These are phyloP conservation scores for Drosophila lutescens DNA, from an alignment of 2,888 invertebrate species.

Conservation along the genomic window DNA sequence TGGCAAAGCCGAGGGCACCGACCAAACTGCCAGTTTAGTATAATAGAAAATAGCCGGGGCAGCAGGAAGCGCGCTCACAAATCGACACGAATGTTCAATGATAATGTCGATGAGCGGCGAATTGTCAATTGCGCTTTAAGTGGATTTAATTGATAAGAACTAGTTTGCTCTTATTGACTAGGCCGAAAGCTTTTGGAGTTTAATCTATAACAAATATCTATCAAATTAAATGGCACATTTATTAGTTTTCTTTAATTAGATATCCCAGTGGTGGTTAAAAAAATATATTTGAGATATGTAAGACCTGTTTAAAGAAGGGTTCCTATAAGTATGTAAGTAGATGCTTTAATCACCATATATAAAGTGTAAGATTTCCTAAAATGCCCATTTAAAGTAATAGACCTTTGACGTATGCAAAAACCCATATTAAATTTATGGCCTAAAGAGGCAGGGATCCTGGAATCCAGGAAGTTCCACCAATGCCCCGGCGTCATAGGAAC, in stretches of 20 bases:
- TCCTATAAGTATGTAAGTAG: too few relatives aligned
- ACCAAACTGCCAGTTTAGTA: slow-evolving; percentile 19
- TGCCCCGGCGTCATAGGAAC: background rate
- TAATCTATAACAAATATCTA: background rate
- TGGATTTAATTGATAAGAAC: slow-evolving; percentile 30
- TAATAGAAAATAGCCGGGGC: slow-evolving; percentile 13
- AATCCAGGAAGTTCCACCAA: too few relatives aligned
- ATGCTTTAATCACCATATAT: too few relatives aligned
- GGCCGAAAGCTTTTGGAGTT: background rate
- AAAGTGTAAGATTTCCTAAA: too few relatives aligned
- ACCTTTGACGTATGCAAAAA: too few relatives aligned
- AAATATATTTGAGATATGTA: too few relatives aligned
- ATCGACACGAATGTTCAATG: slow-evolving; percentile 17
- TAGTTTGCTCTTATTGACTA: background rate
- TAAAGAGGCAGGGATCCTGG: background rate
- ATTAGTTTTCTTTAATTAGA: too few relatives aligned
- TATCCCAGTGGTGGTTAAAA: too few relatives aligned
- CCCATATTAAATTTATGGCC: too few relatives aligned
- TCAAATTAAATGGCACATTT: too few relatives aligned
- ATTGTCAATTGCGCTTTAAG: slow-evolving; percentile 37
- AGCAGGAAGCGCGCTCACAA: slow-evolving; percentile 29
- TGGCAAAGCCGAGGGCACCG: slow-evolving; percentile 8
- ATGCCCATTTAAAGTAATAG: too few relatives aligned
- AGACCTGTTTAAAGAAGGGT: too few relatives aligned
- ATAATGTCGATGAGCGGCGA: slow-evolving; percentile 20